A percentile compares a stretch with the other conserved stretches of the same genome.
These are phyloP conservation scores for Larimichthys crocea DNA, from an alignment of 2,113 vertebrate genomes.

Conservation along the genomic window DNA sequence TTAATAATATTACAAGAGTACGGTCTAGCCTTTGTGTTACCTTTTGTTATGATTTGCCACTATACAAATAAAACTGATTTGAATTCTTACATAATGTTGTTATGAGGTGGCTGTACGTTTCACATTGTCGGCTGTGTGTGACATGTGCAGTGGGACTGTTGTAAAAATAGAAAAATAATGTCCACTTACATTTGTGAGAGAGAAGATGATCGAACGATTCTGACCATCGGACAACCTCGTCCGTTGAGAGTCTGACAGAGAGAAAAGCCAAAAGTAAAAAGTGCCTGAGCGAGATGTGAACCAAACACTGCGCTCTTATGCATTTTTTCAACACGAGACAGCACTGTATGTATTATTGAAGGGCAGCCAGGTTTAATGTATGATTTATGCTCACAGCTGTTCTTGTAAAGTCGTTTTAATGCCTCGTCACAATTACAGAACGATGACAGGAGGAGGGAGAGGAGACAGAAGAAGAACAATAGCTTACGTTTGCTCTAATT, in stretches of 20 bases:
- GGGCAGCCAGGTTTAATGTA: constrained; percentile 3
- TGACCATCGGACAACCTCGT: constrained; percentile 83
- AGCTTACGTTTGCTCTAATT: background rate
- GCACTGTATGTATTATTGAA: constrained; percentile 41
- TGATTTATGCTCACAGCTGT: constrained; percentile 16
- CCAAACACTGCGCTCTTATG: constrained; percentile 20
- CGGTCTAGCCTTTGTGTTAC: no score
- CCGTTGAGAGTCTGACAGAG: constrained; percentile 80
- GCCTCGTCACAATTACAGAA: background rate
- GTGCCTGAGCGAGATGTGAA: background rate
- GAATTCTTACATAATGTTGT: no score
- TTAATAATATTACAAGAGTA: no score
- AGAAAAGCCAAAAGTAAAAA: constrained; percentile 23
- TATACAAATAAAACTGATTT: no score
- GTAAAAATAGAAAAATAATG: constrained; percentile 2
- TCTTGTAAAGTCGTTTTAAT: constrained; percentile 7
- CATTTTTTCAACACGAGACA: constrained; percentile 34
- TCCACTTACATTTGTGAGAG: constrained; percentile 83
- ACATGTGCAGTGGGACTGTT: background rate
- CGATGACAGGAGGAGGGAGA: background rate
- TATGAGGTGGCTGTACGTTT: background rate
- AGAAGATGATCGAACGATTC: constrained; percentile 84
- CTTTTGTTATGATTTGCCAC: no score
- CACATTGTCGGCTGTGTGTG: background rate
- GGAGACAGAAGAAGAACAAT: background rate